These are phyloP conservation scores for Apostichopus californicus DNA, from an alignment of 35 echinoderm and acorn worm species.

Conservation along the genomic window DNA sequence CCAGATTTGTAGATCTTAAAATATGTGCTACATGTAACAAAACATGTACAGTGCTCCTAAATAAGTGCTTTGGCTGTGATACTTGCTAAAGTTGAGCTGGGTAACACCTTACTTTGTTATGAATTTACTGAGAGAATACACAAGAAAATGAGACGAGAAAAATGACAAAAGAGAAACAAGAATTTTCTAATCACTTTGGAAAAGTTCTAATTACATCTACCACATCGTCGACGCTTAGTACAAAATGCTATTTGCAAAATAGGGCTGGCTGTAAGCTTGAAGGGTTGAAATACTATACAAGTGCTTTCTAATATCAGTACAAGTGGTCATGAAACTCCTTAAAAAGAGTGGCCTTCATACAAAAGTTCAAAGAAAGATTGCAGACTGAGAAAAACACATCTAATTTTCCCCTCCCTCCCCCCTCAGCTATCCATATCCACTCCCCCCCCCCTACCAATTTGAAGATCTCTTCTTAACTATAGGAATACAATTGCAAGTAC, in stretches of 20 bases:
- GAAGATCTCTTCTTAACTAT: not conserved
- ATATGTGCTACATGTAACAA: no score
- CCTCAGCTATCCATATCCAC: not conserved
- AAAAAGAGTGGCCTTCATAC: conserved; percentile 25
- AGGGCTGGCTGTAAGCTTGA: conserved; percentile 42
- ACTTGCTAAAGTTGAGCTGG: no score
- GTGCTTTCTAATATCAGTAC: conserved; percentile 56
- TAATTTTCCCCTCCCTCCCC: not conserved
- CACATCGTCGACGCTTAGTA: conserved; percentile 63
- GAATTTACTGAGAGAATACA: no score
- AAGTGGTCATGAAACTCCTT: conserved; percentile 19
- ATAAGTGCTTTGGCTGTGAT: no score
- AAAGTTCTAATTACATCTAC: conserved; percentile 65
- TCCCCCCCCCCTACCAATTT: not conserved
- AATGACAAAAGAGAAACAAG: not conserved
- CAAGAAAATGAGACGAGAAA: not conserved
- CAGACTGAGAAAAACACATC: not conserved
- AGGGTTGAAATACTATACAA: conserved; percentile 53
- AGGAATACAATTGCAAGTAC: not conserved
- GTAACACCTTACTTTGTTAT: no score
- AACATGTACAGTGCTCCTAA: no score
- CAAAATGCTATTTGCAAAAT: conserved; percentile 64
- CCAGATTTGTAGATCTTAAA: no score
- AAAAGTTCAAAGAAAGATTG: conserved; percentile 6
- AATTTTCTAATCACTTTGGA: conserved; percentile 55